A percentile compares a stretch with the other conserved stretches of the same genome.
Evolutionary conservation across 2,888 invertebrate genomes (phyloP).

Genomic region (Dolomedes plantarius): DNA sequence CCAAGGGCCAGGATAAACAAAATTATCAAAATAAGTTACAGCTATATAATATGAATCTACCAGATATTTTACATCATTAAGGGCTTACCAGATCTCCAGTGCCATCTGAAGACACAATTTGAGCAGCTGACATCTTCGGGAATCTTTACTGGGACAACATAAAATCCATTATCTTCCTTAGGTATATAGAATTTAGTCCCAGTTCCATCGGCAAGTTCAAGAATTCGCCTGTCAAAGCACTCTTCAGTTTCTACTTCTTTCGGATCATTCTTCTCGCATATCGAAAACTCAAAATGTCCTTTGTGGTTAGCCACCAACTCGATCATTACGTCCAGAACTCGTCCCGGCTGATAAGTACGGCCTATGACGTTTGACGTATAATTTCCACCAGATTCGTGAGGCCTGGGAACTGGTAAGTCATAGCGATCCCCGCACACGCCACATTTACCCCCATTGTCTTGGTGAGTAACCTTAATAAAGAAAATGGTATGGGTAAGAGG

Average conservation of each 20-base stretch:
- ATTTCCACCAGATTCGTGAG: slow-evolving; percentile 73
- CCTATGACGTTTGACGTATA: slow-evolving; percentile 73
- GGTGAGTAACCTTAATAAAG: slow-evolving; percentile 57
- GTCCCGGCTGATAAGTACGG: slow-evolving; percentile 72
- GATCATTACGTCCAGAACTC: slow-evolving; percentile 72
- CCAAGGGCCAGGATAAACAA: too few relatives aligned
- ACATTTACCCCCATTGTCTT: slow-evolving; percentile 73
- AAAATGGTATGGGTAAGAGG: too few relatives aligned
- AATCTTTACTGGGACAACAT: slow-evolving; percentile 69
- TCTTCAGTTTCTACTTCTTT: slow-evolving; percentile 72
- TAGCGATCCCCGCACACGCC: slow-evolving; percentile 74
- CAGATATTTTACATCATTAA: too few relatives aligned
- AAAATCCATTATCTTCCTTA: slow-evolving; percentile 69
- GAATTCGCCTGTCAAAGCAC: slow-evolving; percentile 71
- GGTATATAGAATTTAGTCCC: slow-evolving; percentile 63
- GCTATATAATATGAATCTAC: too few relatives aligned
- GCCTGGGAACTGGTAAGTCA: slow-evolving; percentile 62
- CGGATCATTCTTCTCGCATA: slow-evolving; percentile 71
- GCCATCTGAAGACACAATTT: slow-evolving; percentile 73
- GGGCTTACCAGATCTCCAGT: slow-evolving; percentile 73
- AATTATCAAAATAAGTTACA: too few relatives aligned
- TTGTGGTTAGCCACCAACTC: slow-evolving; percentile 73
- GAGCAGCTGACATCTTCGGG: slow-evolving; percentile 71
- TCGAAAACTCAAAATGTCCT: slow-evolving; percentile 72
- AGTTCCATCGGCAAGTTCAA: slow-evolving; percentile 65